Conservation (phyloP, 2,113 vertebrate genomes). For the Hipposideros armiger region DNA sequence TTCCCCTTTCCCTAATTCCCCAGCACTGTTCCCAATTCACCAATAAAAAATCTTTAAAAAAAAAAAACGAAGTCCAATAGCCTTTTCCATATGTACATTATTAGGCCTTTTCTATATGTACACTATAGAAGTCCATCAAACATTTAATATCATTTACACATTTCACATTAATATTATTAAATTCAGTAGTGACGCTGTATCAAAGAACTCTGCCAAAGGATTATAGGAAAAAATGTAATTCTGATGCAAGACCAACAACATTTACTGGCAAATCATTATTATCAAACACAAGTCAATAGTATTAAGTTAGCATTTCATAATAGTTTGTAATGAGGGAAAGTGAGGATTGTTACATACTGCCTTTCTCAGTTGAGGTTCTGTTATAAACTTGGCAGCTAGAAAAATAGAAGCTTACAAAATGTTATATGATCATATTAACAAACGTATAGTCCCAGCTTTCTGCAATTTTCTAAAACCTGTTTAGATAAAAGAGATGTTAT, state of each 20-base stretch:
- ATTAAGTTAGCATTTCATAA: conserved; percentile 48
- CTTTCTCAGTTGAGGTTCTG: conserved; percentile 45
- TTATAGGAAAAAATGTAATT: conserved; percentile 35
- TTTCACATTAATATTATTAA: conserved; percentile 45
- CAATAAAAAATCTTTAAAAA: too few species aligned
- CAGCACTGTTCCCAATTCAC: too few species aligned
- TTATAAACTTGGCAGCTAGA: conserved; percentile 11
- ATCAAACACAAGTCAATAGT: conserved; percentile 61
- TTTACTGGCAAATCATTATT: conserved; percentile 47
- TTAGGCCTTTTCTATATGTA: background rate
- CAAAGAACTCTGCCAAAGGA: conserved; percentile 21
- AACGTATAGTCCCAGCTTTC: conserved; percentile 29
- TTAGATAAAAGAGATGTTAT: conserved; percentile 42
- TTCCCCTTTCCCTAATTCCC: too few species aligned
- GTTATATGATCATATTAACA: conserved; percentile 24
- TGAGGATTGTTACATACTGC: background rate
- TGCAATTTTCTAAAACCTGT: conserved; percentile 46
- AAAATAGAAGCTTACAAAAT: background rate
- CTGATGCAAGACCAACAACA: conserved; percentile 24
- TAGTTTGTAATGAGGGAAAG: background rate
- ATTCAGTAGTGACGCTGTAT: background rate
- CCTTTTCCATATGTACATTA: background rate
- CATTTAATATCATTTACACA: conserved; percentile 25
- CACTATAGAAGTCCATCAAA: conserved; percentile 5
- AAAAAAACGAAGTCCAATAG: background rate